Base-by-base conservation (phyloP, 2,888 invertebrate genomes). In the Calameuta idolon region DNA sequence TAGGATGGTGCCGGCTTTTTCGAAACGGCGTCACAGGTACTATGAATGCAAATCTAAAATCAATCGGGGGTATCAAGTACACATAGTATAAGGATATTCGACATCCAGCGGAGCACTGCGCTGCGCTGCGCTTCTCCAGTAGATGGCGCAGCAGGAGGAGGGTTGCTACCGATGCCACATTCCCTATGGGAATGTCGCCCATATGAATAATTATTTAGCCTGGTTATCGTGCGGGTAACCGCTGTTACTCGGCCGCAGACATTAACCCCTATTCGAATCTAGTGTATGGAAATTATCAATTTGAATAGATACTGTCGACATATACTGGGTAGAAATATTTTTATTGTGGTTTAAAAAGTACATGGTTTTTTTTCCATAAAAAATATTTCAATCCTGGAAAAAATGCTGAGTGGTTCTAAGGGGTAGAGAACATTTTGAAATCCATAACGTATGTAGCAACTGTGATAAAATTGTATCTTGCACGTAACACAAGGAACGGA, bases 21-120 rank as follows among this genome's bases (percentile, higher is more conserved):
- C 34, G 23, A 30, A 34, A 12, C 4, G 30, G 2, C n/a, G 35
- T 0, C 12, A 12, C 74, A n/a, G 35, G 33, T 11, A 34, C 11
- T 4, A 71, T 34, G 34, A 69, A 55, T 73, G 35, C 37, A 69
- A 76, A 76, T 77, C 80, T 79, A 82, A 86, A 84, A 85, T 85
- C 83, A 85, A 86, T 86, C 82, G 83, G 75, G 79, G 83, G 83
- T 83, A 85, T 83, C 83, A 85, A 85, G 83, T 83, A 83, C 83
- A 33, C 35, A 76, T 34, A n/a, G n/a, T n/a, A 69, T 1, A 75
- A 31, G 34, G 31, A 30, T 15, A 15, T 55, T 55, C 30, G 37
- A 15, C 55, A 73, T 71, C 1, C 34, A 55, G 73, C 37, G 34
- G 34, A 68, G 34, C 23, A 33, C n/a, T n/a, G n/a, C n/a, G n/a